Evolutionary conservation across 2,113 vertebrate species (phyloP).

Genomic region (Mus spicilegus): DNA sequence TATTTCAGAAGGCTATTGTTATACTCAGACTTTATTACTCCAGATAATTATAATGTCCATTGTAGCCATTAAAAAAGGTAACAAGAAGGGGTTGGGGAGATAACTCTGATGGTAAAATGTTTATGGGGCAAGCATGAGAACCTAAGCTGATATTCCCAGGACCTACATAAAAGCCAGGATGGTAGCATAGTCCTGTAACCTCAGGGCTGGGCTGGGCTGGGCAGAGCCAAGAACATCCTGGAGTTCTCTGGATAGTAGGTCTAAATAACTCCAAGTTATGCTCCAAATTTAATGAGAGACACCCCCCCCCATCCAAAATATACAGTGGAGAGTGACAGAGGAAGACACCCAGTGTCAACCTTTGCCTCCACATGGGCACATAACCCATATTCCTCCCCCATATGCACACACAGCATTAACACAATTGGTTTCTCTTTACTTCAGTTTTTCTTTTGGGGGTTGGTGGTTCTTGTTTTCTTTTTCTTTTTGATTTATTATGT

Average conservation of each 20-base stretch:
- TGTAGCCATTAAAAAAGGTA: constrained; percentile 70
- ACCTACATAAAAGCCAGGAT: not conserved
- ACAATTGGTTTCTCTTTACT: constrained; percentile 56
- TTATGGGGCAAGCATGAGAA: not conserved
- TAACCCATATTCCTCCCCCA: not conserved
- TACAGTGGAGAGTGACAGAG: not conserved
- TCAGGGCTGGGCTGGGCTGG: too few relatives aligned
- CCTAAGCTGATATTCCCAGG: not conserved
- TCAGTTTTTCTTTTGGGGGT: constrained; percentile 33
- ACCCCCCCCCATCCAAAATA: not conserved
- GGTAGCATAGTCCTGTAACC: not conserved
- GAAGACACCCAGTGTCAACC: not conserved
- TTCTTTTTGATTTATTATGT: too few relatives aligned
- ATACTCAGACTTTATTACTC: constrained; percentile 72
- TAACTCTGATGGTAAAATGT: not conserved
- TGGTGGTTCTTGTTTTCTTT: too few relatives aligned
- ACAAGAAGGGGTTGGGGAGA: not conserved
- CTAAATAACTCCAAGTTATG: not conserved
- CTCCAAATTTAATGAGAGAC: not conserved
- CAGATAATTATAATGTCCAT: constrained; percentile 48
- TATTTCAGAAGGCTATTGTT: constrained; percentile 71
- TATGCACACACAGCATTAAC: not conserved
- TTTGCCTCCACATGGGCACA: not conserved
- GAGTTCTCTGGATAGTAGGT: not conserved
- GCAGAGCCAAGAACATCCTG: not conserved